Conservation (phyloP, 2,888 invertebrate species). For the Choreutis nemorana region DNA sequence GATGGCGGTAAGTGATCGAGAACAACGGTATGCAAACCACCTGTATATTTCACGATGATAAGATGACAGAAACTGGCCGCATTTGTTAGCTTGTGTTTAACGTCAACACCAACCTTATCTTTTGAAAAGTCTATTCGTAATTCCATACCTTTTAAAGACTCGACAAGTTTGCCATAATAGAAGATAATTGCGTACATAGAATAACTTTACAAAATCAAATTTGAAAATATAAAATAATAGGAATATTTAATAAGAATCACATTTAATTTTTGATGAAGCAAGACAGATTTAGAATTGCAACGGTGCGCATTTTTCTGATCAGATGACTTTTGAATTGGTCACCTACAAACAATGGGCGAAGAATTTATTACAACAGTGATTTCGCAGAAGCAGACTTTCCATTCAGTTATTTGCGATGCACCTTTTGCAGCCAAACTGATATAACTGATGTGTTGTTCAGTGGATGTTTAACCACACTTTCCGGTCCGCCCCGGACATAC, state of each 20-base stretch:
- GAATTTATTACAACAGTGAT: constrained; percentile 46
- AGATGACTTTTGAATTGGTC: constrained; percentile 14
- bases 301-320: too few relatives aligned
- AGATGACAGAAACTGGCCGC: constrained; percentile 23
- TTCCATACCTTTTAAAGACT: too few relatives aligned
- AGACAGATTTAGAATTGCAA: too few relatives aligned
- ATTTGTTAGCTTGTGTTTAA: constrained; percentile 12
- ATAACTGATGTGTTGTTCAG: constrained; percentile 15
- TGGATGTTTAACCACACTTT: constrained; percentile 45
- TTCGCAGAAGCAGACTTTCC: constrained; percentile 33
- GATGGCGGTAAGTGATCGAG: constrained; percentile 25
- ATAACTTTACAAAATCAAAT: too few relatives aligned
- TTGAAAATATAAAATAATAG: too few relatives aligned
- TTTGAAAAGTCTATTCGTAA: constrained; percentile 2
- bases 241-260: too few relatives aligned
- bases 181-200: too few relatives aligned
- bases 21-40: constrained; percentile 45
- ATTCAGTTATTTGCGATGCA: constrained; percentile 31
- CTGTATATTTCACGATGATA: constrained; percentile 33
- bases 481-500: constrained; percentile 26
- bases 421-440: too few relatives aligned
- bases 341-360: constrained; percentile 40
- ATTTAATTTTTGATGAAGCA: too few relatives aligned
- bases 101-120: constrained; percentile 6
- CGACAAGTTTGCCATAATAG: too few relatives aligned